A percentile compares a stretch with the other conserved stretches of the same genome.
phyloP scores from a whole-genome alignment of 2,797 vertebrate species.

The Lithobates pipiens region DNA sequence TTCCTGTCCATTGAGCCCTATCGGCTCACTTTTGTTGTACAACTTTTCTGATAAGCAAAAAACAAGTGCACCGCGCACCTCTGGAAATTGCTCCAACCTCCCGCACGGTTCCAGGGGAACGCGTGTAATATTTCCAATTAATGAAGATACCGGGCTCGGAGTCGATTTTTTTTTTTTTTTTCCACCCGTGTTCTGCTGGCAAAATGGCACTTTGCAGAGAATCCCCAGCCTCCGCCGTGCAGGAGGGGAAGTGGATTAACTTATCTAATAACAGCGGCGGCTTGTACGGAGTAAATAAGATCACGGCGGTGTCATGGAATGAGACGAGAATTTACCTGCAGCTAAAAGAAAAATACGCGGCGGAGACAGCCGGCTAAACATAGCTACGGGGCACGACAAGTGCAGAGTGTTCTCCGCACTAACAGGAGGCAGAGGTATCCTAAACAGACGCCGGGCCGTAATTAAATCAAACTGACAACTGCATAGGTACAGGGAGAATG shows the following conservation, averaged over 20 bases:
- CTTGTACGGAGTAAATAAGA: constrained; percentile 61
- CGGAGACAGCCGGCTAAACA: constrained; percentile 59
- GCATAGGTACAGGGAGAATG: background rate
- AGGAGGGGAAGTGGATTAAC: constrained; percentile 52
- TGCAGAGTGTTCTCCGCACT: constrained; percentile 27
- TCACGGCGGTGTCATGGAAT: constrained; percentile 57
- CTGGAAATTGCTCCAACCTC: constrained; percentile 8
- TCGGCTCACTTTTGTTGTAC: background rate
- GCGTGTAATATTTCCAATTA: constrained; percentile 50
- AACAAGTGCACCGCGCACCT: constrained; percentile 3
- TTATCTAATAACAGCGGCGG: constrained; percentile 56
- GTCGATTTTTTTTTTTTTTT: constrained; percentile 11
- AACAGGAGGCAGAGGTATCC: constrained; percentile 47
- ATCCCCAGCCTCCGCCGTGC: constrained; percentile 26
- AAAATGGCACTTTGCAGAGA: constrained; percentile 42
- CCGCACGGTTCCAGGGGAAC: constrained; percentile 6
- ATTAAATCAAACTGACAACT: constrained; percentile 54
- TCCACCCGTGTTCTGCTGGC: background rate
- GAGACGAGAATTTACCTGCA: constrained; percentile 61
- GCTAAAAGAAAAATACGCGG: constrained; percentile 59
- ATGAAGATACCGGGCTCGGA: constrained; percentile 38
- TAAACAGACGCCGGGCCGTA: constrained; percentile 40
- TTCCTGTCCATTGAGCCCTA: too few species aligned
- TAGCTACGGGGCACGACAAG: constrained; percentile 60
- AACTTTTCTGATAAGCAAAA: background rate